Evolutionary conservation across 1,140 invertebrate genomes (phyloP), one percentile per base, ranked within the genome.

Genomic region (Dolichoris vasculosae): DNA sequence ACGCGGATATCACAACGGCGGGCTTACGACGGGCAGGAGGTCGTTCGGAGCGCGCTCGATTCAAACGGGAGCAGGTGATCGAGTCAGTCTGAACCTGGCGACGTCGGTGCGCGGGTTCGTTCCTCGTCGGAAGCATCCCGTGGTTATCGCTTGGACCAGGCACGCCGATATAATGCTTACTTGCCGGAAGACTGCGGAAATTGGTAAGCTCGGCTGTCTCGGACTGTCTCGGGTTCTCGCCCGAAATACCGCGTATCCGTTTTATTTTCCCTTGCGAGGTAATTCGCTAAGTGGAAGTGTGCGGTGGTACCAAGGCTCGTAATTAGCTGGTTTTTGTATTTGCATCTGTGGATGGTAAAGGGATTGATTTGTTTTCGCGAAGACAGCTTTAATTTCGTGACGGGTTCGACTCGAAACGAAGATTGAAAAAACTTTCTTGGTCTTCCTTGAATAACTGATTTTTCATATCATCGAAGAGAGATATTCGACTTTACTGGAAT

Each of bases 181-280:
- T 64, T 51, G 71, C 69, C 43, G 79, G 78, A 82, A 82, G 67
- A 85, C 69, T 85, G 35, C 46, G 84, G 67, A 73, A 82, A 82
- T 82, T 75, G 83, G 83, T 84, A 73, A 84, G 77, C 51, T 71
- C 0, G 2, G 26, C 15, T 35, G 51, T 11, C 15, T 55, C 51
- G 15, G 6, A 17, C 17, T 55, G 51, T 17, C 9, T 55, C 11
- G 51, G 2, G 51, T 7, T 17, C 15, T 9, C 15, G 51, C 51
- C 23, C 20, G 23, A 59, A n/a, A n/a, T n/a, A n/a, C n/a, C 26
- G 23, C 15, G 2, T 59, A 26, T 59, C 55, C 55, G 20, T 9
- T n/a, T n/a, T 59, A 6, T 59, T 59, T 13, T 26, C 23, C 55
- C 26, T 59, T 59, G 55, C 55, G 23, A 26, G 4, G 55, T 2